These are phyloP conservation scores for Tor tambroides DNA, from an alignment of 2,113 vertebrate genomes.

Conservation along the genomic window DNA sequence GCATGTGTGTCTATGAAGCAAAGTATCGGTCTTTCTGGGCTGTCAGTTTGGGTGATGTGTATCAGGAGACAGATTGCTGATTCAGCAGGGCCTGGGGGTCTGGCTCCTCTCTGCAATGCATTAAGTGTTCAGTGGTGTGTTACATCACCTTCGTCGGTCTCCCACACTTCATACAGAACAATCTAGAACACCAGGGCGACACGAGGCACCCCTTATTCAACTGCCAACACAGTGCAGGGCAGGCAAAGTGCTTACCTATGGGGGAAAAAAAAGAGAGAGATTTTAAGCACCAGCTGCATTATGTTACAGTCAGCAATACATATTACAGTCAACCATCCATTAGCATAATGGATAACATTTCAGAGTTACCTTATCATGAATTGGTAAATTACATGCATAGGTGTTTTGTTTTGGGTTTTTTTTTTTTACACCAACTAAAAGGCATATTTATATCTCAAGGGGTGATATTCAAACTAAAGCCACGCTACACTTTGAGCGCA, in stretches of 20 bases:
- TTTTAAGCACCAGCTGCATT: slow-evolving; percentile 45
- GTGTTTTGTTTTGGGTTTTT: neutral
- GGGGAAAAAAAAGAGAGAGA: slow-evolving; percentile 55
- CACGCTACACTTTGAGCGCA: neutral
- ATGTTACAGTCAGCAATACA: slow-evolving; percentile 56
- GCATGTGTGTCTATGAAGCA: slow-evolving; percentile 30
- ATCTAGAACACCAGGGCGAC: slow-evolving; percentile 50
- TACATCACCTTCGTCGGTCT: slow-evolving; percentile 73
- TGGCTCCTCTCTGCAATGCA: slow-evolving; percentile 52
- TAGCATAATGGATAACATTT: slow-evolving; percentile 34
- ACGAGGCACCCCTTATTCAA: slow-evolving; percentile 40
- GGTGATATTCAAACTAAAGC: neutral
- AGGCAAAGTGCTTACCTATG: slow-evolving; percentile 77
- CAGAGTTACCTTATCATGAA: slow-evolving; percentile 38
- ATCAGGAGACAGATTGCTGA: slow-evolving; percentile 57
- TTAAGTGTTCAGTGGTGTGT: slow-evolving; percentile 56
- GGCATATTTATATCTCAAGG: neutral
- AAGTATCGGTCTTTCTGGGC: slow-evolving; percentile 35
- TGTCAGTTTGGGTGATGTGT: slow-evolving; percentile 51
- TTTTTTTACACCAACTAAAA: neutral
- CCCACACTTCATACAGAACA: slow-evolving; percentile 65
- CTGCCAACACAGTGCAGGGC: slow-evolving; percentile 49
- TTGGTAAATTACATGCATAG: neutral
- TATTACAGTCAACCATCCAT: slow-evolving; percentile 52
- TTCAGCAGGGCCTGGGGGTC: slow-evolving; percentile 45